These are phyloP conservation scores for Entosphenus tridentatus DNA, from an alignment of 2,113 vertebrate genomes.

Conservation along the genomic window DNA sequence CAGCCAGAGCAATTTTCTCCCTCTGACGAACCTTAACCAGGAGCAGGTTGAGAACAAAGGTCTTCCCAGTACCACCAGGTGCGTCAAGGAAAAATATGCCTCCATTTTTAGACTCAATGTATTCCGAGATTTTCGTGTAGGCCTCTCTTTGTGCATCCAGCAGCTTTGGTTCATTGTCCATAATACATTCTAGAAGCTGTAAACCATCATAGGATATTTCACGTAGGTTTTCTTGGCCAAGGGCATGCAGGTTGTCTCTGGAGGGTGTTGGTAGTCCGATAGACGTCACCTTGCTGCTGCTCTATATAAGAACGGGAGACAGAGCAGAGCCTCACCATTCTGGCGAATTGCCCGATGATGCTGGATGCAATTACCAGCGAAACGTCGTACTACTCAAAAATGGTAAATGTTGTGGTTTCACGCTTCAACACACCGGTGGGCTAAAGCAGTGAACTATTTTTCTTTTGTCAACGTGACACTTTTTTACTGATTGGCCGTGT, in stretches of 20 bases:
- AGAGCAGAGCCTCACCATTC: too few species aligned
- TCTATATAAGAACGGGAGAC: too few species aligned
- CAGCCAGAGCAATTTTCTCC: not conserved
- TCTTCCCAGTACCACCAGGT: not conserved
- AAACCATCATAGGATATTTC: not conserved
- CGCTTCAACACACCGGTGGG: too few species aligned
- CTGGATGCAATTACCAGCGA: too few species aligned
- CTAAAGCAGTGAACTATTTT: too few species aligned
- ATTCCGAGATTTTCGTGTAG: not conserved
- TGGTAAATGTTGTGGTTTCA: too few species aligned
- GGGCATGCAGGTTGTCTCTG: not conserved
- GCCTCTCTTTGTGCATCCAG: conserved; percentile 3
- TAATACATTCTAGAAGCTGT: not conserved
- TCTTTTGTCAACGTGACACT: too few species aligned
- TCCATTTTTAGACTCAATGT: conserved; percentile 1
- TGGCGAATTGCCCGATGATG: too few species aligned
- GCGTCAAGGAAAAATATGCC: not conserved
- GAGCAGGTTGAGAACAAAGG: conserved; percentile 1
- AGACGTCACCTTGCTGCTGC: not conserved
- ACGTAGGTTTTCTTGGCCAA: not conserved
- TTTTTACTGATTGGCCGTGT: too few species aligned
- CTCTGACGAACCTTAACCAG: not conserved
- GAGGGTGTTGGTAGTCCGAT: not conserved
- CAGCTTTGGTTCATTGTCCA: not conserved
- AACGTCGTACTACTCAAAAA: too few species aligned